phyloP scores from a whole-genome alignment of 2,797 vertebrate genomes.

The Melopsittacus undulatus region DNA sequence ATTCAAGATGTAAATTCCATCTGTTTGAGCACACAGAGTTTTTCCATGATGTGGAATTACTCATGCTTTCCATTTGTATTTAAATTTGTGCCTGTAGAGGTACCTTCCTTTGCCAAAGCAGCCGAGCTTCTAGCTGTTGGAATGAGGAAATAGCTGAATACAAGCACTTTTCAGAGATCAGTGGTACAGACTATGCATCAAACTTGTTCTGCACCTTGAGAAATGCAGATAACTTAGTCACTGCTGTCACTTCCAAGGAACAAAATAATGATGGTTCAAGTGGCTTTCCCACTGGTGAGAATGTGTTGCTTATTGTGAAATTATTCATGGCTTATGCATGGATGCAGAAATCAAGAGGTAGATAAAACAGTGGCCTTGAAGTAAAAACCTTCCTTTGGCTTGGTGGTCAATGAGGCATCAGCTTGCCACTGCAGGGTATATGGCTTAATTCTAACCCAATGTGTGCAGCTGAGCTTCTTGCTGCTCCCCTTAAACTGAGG shows the following conservation, averaged over 20 bases:
- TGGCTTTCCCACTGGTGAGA: not conserved
- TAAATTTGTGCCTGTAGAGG: conserved; percentile 24
- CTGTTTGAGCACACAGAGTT: conserved; percentile 16
- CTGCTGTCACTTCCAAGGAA: not conserved
- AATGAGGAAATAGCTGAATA: not conserved
- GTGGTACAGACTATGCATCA: not conserved
- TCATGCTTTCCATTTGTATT: conserved; percentile 37
- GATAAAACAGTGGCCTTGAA: not conserved
- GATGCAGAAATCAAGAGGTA: not conserved
- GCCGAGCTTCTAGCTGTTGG: not conserved
- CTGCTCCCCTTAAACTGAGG: not conserved
- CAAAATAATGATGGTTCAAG: not conserved
- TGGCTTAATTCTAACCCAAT: not conserved
- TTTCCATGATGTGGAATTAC: conserved; percentile 12
- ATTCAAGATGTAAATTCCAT: conserved; percentile 59
- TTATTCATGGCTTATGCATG: not conserved
- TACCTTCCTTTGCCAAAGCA: not conserved
- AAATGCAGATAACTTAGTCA: not conserved
- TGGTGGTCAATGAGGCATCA: too few relatives aligned
- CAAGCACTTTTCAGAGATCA: not conserved
- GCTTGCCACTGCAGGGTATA: accelerated
- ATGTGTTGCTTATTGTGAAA: not conserved
- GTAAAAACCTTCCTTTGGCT: not conserved
- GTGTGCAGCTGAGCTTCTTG: not conserved
- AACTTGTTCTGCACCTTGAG: not conserved